Base-by-base conservation (phyloP, 2,888 invertebrate genomes). In the Eugnorisma glareosa region DNA sequence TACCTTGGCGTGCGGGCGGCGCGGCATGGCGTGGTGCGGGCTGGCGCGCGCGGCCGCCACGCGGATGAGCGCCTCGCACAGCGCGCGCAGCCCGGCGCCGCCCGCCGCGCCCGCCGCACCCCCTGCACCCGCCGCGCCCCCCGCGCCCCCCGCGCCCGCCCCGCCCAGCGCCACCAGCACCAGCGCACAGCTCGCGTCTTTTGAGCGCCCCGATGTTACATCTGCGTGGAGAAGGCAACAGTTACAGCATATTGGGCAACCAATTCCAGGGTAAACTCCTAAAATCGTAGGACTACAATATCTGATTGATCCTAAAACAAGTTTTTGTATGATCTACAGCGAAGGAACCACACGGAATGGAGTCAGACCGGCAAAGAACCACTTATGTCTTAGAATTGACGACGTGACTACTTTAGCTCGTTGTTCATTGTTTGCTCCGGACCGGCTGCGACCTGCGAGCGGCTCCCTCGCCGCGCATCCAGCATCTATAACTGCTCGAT, bases 21-120 rank as follows among this genome's bases (percentile, higher is more conserved):
- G 93, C 24, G 97, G 97, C 95, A 97, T 93, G 85, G 96, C 95
- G 90, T 97, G 97, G 64, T 93, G 93, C n/a, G 93, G 92, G 88
- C 96, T 95, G 64, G 97, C 95, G 11, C 93, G 94, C n/a, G 97
- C 93, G 86, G 96, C 94, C 35, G 97, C 97, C 31, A 97, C 97
- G 61, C 97, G 95, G 31, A 97, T 92, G 51, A 97, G 94, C 84
- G 97, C 96, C 89, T 97, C 97, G 87, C 97, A 97, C 82, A 97
- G 91, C 87, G 95, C 94, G 72, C 95, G 94, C 87, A 95, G 90
- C 0, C 94, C 93, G 45, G 90, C 91, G 75, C 92, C 92, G 3
- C 80, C 91, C 76, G 85, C 91, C 75, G 84, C 67, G 83, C 76
- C 63, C n/a, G n/a, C n/a, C n/a, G n/a, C n/a, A n/a, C n/a, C n/a